Evolutionary conservation across 2,113 vertebrate species (phyloP), one percentile per base, ranked within the genome.

Genomic region (Muntiacus reevesi): DNA sequence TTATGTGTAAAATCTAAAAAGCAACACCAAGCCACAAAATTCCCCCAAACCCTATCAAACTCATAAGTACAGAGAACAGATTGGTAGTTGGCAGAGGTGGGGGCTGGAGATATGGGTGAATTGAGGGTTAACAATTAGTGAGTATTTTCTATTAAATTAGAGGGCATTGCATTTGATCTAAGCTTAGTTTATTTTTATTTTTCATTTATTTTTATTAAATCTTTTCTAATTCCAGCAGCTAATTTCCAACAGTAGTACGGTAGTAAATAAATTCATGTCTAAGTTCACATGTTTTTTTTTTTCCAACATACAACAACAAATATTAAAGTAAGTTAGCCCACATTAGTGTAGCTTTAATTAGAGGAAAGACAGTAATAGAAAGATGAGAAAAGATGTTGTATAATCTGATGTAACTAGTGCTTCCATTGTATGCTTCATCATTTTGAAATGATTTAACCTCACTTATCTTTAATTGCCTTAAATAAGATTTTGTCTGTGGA

Each of bases 131-230:
- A 36, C 86, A 93, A 96, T 87, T 30, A 54, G 21, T 71, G 54
- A 87, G 45, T 81, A 64, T 82, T 94, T 97, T 87, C 64, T 54
- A 76, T 94, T 92, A 93, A 86, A 78, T 85, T 89, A 96, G 30
- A 88, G 36, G 33, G 10, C 5, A 17, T 89, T 96, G 67, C 62
- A 88, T 91, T 97, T 9, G 21, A 89, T 87, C 14, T 85, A 71
- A 96, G 83, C 7, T 54, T 88, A 67, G 0, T 45, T 45, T 45
- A 45, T 45, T 45, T 43, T 45, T 45, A 45, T 45, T 45, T 45
- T 45, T 45, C 43, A 45, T 45, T 45, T 45, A 45, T 45, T 45
- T 45, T 45, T 45, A 7, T 45, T 45, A 45, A 45, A 87, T 3
- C 33, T 84, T 62, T 97, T 71, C 47, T 87, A 45, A 97, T 55